Evolutionary conservation across 1,140 invertebrate genomes (phyloP).

Genomic region (Brachionus manjavacas): DNA sequence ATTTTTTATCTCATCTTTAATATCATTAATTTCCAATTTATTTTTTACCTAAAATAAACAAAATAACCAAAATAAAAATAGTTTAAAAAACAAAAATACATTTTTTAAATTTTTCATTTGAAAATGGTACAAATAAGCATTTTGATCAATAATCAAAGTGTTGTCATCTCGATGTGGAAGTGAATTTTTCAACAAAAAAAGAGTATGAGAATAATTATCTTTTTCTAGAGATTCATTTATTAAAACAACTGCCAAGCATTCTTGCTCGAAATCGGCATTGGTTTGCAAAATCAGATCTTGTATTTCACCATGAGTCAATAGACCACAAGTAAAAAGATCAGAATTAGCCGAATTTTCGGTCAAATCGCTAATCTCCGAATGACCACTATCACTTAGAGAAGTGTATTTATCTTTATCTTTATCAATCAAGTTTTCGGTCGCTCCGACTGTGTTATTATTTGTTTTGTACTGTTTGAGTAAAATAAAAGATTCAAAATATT

Average conservation of each 20-base stretch:
- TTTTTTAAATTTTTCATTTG: constrained; percentile 31
- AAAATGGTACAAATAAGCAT: constrained; percentile 36
- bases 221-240: constrained; percentile 37
- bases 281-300: constrained; percentile 67
- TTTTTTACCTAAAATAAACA: constrained; percentile 8
- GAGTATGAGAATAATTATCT: constrained; percentile 33
- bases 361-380: constrained; percentile 33
- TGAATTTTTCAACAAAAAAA: constrained; percentile 33
- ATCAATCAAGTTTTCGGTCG: neutral
- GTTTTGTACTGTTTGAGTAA: constrained; percentile 27
- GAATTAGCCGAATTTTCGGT: neutral
- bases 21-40: constrained; percentile 24
- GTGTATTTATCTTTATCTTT: constrained; percentile 12
- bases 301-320: constrained; percentile 68
- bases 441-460: constrained; percentile 6
- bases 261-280: constrained; percentile 64
- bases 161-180: constrained; percentile 38
- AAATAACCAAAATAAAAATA: neutral
- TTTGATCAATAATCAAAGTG: constrained; percentile 29
- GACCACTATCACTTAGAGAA: constrained; percentile 35
- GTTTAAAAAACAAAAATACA: neutral
- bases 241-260: constrained; percentile 32
- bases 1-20: constrained; percentile 27
- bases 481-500: constrained; percentile 7
- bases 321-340: constrained; percentile 55